Evolutionary conservation across 2,797 vertebrate genomes (phyloP).

Genomic region (Squalus acanthias): DNA sequence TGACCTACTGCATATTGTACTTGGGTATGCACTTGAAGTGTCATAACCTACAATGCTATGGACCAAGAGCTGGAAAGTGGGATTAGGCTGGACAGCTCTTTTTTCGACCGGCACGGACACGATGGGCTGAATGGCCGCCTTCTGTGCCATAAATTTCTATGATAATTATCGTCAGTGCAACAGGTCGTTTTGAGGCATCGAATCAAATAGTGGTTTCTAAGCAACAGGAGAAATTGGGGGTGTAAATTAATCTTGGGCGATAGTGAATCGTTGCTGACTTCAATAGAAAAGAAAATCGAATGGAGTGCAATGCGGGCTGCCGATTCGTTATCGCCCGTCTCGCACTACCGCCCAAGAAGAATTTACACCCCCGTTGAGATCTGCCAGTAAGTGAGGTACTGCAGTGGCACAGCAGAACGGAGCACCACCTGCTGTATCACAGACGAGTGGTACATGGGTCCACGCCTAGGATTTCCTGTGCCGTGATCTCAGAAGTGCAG

Average conservation of each 20-base stretch:
- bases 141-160: neutral
- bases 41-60: no score
- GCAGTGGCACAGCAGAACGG: neutral
- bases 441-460: neutral
- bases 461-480: neutral
- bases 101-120: no score
- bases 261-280: neutral
- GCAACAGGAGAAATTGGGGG: neutral
- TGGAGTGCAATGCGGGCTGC: neutral
- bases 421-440: neutral
- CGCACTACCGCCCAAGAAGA: neutral
- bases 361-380: neutral
- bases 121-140: neutral
- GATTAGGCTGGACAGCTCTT: no score
- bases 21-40: no score
- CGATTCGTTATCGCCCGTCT: neutral
- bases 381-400: neutral
- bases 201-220: neutral
- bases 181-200: neutral
- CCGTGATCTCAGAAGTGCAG: neutral
- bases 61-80: neutral
- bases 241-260: neutral
- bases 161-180: neutral
- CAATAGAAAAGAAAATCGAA: neutral
- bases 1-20: neutral